Evolutionary conservation across 1,140 invertebrate species (phyloP).

Genomic region (Belonocnema kinseyi): DNA sequence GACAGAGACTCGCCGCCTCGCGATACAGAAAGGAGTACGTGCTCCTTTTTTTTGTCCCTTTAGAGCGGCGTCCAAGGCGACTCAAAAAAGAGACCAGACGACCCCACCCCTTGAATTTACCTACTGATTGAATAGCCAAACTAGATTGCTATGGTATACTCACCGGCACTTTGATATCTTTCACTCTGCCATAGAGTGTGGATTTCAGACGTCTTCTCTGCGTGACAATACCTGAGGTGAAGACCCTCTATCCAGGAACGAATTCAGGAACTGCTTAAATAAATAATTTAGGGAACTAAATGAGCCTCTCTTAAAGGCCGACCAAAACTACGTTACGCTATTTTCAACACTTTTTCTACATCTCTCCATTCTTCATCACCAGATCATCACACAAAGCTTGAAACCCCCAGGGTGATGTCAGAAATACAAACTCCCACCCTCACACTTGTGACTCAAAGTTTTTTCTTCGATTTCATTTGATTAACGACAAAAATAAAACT

Average conservation of each 20-base stretch:
- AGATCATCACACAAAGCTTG: too few species aligned
- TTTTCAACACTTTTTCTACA: too few species aligned
- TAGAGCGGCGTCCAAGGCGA: conserved; percentile 1
- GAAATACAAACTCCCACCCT: too few species aligned
- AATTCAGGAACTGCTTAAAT: neutral
- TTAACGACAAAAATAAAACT: too few species aligned
- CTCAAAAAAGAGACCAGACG: conserved; percentile 5
- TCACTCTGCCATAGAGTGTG: neutral
- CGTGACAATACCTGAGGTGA: neutral
- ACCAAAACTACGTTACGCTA: too few species aligned
- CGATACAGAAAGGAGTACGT: conserved; percentile 41
- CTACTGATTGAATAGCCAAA: conserved; percentile 29
- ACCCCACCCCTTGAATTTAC: conserved; percentile 20
- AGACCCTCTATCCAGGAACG: neutral
- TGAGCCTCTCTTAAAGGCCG: too few species aligned
- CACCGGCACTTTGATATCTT: conserved; percentile 28
- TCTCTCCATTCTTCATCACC: too few species aligned
- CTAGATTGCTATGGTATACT: conserved; percentile 15
- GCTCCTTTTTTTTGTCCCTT: conserved; percentile 17
- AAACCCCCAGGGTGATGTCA: too few species aligned
- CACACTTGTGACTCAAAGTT: too few species aligned
- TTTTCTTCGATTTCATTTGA: too few species aligned
- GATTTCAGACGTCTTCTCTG: neutral
- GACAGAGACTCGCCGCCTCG: conserved; percentile 50
- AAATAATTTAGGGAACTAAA: too few species aligned